Evolutionary conservation across 2,888 invertebrate genomes (phyloP), one percentile per base, ranked within the genome.

Genomic region (Callinectes sapidus): DNA sequence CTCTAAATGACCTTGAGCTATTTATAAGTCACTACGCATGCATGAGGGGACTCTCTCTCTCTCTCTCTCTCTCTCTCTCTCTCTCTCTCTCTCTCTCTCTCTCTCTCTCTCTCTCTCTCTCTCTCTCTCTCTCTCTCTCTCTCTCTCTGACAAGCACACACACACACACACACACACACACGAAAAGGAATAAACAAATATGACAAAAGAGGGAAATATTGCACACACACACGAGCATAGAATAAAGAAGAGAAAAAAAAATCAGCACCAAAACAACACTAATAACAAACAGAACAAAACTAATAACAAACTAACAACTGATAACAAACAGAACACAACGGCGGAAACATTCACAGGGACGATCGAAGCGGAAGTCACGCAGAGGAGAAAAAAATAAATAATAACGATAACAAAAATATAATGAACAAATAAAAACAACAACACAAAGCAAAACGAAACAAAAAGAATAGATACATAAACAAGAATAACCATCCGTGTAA

Each of bases 101-200:
- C 86, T 16, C 6, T 23, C 28, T 18, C 35, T 39, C 18, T n/a
- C n/a, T 23, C 61, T 48, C 48, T 48, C 48, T 48, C 48, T 48
- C 48, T 48, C 48, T 48, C 48, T 48, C 48, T 48, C 48, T 48
- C 48, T 48, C 48, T 48, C 48, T 48, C 48, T 48, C 48, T 48
- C 48, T 48, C 48, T 48, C 48, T 48, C 48, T 48, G 8, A 6
- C 35, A 35, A 5, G 18, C 39, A 32, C 39, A 39, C 39, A 32
- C 39, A 87, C 42, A 87, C 42, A 87, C 28, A 87, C 48, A 28
- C 42, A 28, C 42, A 48, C 87, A 18, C 87, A 54, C 87, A 86
- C 42, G 16, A 39, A 35, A 6, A 18, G 16, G 8, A 42, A 86
- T 86, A 86, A 42, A 16, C 32, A 86, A 16, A 0, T 18, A 16